Percentiles rank a stretch among this genome's conserved stretches.
Conservation (phyloP, 2,797 vertebrate species). For the Alcedo quadribrachys region DNA sequence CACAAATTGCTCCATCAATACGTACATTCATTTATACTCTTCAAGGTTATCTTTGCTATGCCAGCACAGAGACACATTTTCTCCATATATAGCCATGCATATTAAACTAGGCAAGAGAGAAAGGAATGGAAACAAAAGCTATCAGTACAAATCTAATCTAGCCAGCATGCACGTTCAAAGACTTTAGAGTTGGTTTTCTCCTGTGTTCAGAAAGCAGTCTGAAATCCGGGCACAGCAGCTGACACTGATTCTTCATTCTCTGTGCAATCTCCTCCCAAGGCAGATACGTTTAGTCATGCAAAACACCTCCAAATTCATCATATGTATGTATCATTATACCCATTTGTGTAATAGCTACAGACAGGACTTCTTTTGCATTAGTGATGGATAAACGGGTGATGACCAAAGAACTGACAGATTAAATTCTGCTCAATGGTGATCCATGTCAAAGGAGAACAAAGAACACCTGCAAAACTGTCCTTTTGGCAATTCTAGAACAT, state of each 20-base stretch:
- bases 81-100: slow-evolving; percentile 56
- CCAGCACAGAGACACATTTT: slow-evolving; percentile 66
- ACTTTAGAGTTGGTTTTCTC: slow-evolving; percentile 28
- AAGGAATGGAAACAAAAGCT: slow-evolving; percentile 64
- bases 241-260: neutral
- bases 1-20: slow-evolving; percentile 81
- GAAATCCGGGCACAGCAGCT: neutral
- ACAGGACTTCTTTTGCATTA: neutral
- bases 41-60: slow-evolving; percentile 78
- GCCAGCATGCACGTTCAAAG: slow-evolving; percentile 18
- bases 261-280: slow-evolving; percentile 9
- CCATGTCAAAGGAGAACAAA: neutral
- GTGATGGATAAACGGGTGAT: neutral
- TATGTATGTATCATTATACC: neutral
- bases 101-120: slow-evolving; percentile 62
- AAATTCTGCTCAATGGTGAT: neutral
- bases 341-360: neutral
- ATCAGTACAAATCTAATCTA: slow-evolving; percentile 72
- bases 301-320: neutral
- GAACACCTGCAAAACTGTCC: neutral
- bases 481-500: neutral
- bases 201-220: neutral
- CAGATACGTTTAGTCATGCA: neutral
- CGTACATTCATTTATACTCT: slow-evolving; percentile 73
- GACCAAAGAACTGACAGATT: neutral